phyloP scores from a whole-genome alignment of 2,113 vertebrate species.

The Theristicus caerulescens region DNA sequence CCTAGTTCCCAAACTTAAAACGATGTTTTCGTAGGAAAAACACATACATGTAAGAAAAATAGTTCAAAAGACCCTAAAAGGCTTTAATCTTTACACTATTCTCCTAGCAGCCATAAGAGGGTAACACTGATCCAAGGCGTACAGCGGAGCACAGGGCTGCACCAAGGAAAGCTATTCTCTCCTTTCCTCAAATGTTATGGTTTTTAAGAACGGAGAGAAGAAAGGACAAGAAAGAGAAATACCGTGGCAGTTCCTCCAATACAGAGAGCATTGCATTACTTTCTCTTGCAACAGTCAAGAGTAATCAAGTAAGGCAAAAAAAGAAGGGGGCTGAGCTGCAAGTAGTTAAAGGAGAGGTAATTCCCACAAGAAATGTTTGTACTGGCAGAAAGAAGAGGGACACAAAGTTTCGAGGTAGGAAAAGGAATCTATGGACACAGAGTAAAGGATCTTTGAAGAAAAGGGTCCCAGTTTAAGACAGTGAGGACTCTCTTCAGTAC shows the following conservation, averaged over 20 bases:
- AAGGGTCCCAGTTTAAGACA: neutral
- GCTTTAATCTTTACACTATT: neutral
- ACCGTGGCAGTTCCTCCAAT: neutral
- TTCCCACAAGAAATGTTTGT: neutral
- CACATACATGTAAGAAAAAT: neutral
- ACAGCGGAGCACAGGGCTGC: neutral
- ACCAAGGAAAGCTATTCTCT: neutral
- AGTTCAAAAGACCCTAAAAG: neutral
- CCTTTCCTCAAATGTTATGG: neutral
- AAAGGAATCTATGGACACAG: neutral
- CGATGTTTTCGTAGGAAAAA: neutral
- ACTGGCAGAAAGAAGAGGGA: neutral
- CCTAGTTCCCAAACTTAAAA: neutral
- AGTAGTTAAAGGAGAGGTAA: neutral
- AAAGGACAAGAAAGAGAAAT: neutral
- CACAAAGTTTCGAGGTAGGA: neutral
- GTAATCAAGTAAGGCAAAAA: neutral
- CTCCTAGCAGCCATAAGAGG: neutral
- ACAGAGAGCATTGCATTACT: neutral
- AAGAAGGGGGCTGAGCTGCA: neutral
- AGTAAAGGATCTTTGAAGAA: neutral
- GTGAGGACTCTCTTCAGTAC: neutral
- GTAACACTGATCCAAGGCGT: neutral
- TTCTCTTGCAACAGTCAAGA: neutral
- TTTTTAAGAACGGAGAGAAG: neutral